A percentile compares a stretch with the other conserved stretches of the same genome.
Evolutionary conservation across 2,113 vertebrate genomes (phyloP).

Genomic region (Naja naja): DNA sequence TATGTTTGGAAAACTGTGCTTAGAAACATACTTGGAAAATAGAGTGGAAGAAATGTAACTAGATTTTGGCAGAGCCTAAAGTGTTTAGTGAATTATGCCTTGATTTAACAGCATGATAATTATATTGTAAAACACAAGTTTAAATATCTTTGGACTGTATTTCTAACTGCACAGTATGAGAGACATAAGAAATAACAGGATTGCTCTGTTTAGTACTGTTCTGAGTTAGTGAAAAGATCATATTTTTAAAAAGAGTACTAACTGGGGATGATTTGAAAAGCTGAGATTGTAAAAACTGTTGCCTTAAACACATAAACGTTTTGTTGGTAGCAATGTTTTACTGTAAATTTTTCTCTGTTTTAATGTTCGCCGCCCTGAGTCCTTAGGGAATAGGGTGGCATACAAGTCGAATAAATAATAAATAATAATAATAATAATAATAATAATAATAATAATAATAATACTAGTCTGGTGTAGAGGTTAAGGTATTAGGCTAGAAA

Average conservation of each 20-base stretch:
- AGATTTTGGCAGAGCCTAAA: neutral
- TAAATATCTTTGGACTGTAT: neutral
- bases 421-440: no score
- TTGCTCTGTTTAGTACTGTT: neutral
- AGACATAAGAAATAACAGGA: neutral
- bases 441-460: no score
- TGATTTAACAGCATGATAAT: neutral
- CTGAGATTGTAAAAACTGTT: neutral
- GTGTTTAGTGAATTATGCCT: neutral
- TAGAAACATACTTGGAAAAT: conserved; percentile 4
- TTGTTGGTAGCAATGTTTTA: neutral
- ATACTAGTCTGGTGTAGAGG: no score
- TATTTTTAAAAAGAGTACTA: neutral
- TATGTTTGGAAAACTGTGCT: neutral
- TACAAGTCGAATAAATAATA: no score
- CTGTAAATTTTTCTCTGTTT: no score
- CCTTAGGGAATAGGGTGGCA: no score
- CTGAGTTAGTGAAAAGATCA: neutral
- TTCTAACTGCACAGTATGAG: neutral
- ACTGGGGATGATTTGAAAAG: neutral
- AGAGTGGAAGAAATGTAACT: neutral
- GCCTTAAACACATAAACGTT: neutral
- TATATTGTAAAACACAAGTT: neutral
- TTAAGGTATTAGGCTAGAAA: no score
- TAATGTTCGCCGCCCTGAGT: no score